Conservation (phyloP, 2,113 vertebrate species). For the Chitala chitala region DNA sequence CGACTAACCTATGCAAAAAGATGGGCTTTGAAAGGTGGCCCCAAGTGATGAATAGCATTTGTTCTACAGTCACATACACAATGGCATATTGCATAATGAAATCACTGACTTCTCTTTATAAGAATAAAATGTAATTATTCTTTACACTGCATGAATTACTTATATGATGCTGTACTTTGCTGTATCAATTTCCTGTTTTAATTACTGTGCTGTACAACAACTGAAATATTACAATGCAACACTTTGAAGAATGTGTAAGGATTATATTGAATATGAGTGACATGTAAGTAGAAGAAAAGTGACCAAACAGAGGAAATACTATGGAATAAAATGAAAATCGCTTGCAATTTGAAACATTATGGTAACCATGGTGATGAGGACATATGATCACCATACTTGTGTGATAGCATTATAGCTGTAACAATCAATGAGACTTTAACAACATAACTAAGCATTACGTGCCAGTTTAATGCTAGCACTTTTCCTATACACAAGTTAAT, state of each 20-base stretch:
- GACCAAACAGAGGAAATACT: background rate
- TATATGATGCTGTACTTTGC: background rate
- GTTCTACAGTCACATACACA: background rate
- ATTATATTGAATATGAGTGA: background rate
- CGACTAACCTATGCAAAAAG: too few species aligned
- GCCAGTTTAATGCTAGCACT: background rate
- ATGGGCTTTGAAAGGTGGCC: background rate
- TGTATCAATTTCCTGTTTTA: too few species aligned
- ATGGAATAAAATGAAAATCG: background rate
- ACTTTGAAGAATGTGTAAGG: background rate
- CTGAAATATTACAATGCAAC: background rate
- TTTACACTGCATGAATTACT: background rate
- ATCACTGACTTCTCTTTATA: background rate
- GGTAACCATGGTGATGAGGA: background rate
- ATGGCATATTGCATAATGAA: background rate
- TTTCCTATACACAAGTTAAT: background rate
- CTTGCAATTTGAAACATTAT: background rate
- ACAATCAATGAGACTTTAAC: background rate
- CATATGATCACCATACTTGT: background rate
- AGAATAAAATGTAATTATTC: background rate
- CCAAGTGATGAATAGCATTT: background rate
- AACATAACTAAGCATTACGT: background rate
- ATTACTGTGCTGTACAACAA: background rate
- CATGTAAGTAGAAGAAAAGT: background rate
- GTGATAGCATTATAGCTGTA: conserved; percentile 1